A percentile compares a stretch with the other conserved stretches of the same genome.
Evolutionary conservation across 2,113 vertebrate species (phyloP).

Genomic region (Peromyscus californicus): DNA sequence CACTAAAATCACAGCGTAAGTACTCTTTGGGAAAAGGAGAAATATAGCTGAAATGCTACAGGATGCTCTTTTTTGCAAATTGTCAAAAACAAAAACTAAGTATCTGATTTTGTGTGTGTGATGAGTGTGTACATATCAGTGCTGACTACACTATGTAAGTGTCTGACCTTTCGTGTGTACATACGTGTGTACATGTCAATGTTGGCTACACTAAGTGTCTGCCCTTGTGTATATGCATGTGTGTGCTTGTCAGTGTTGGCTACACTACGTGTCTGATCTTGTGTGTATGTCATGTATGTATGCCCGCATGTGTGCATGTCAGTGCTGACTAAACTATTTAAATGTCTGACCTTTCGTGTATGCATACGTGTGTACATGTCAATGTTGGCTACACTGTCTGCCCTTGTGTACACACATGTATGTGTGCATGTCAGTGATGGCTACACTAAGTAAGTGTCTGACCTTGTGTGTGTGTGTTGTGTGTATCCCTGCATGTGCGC

Average conservation of each 20-base stretch:
- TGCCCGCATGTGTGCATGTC: neutral
- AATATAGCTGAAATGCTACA: slow-evolving; percentile 71
- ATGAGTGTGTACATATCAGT: neutral
- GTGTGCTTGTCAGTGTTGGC: neutral
- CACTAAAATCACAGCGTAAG: slow-evolving; percentile 9
- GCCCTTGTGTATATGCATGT: neutral
- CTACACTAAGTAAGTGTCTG: neutral
- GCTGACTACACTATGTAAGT: neutral
- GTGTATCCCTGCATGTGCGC: neutral
- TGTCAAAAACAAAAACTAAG: slow-evolving; percentile 63
- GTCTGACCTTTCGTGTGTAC: neutral
- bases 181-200: neutral
- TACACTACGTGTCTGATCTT: neutral
- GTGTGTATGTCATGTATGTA: neutral
- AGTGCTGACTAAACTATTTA: neutral
- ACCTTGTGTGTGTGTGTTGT: neutral
- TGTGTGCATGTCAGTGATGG: neutral
- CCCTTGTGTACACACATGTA: neutral
- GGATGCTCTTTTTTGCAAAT: slow-evolving; percentile 69
- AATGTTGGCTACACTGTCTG: neutral
- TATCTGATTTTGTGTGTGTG: neutral
- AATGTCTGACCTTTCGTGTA: neutral
- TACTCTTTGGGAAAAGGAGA: slow-evolving; percentile 72
- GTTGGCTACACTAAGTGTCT: neutral
- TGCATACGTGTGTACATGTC: neutral